phyloP scores from a whole-genome alignment of 2,797 vertebrate genomes.

The Epinephelus awoara region DNA sequence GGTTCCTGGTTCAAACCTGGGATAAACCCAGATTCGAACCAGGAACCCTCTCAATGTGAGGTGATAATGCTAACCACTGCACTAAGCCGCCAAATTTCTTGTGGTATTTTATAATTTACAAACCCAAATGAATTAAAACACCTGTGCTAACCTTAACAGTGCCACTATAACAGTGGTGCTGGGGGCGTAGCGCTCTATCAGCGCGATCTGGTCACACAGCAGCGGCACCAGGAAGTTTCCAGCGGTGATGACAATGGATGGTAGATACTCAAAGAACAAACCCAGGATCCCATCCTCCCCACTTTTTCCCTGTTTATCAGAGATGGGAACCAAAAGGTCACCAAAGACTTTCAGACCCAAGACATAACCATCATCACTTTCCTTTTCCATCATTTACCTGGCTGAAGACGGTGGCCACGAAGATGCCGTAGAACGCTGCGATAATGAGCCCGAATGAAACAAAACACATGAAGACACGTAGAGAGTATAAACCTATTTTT shows the following conservation, averaged over 20 bases:
- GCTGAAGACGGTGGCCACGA: constrained; percentile 79
- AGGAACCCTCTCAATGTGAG: too few relatives aligned
- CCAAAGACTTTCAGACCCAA: neutral
- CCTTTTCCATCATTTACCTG: constrained; percentile 74
- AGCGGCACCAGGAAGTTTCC: constrained; percentile 89
- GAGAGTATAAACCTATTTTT: constrained; percentile 74
- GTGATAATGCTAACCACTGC: too few relatives aligned
- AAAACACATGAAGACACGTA: constrained; percentile 80
- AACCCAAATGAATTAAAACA: constrained; percentile 3
- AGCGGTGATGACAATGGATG: constrained; percentile 89
- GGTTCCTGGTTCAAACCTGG: too few relatives aligned
- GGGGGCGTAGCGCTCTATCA: constrained; percentile 85
- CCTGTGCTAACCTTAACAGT: constrained; percentile 85
- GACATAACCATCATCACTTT: neutral
- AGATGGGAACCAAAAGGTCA: constrained; percentile 23
- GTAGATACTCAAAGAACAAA: constrained; percentile 88
- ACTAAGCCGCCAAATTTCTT: neutral
- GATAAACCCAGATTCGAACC: too few relatives aligned
- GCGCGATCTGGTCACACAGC: constrained; percentile 86
- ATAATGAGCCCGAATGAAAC: constrained; percentile 80
- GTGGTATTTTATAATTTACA: neutral
- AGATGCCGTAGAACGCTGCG: constrained; percentile 85
- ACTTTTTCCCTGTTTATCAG: constrained; percentile 50
- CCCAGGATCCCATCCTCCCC: constrained; percentile 67
- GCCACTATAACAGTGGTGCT: constrained; percentile 87